These are phyloP conservation scores for Ectobius pallidus DNA, from an alignment of 2,888 invertebrate genomes.

Conservation along the genomic window DNA sequence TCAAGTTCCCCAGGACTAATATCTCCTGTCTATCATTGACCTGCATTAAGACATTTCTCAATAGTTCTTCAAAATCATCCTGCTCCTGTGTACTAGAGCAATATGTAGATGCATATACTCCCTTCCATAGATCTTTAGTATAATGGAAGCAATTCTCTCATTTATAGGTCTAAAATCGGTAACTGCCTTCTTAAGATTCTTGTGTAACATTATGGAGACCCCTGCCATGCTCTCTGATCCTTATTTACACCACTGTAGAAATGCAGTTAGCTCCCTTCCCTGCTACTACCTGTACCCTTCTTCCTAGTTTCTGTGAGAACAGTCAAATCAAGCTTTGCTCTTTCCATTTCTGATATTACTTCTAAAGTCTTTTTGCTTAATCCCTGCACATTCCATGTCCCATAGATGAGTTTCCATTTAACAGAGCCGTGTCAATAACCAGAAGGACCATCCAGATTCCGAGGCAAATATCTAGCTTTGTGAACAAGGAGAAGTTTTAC, in stretches of 20 bases:
- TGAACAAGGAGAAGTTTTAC: background rate
- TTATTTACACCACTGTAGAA: background rate
- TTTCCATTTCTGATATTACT: background rate
- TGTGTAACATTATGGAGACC: background rate
- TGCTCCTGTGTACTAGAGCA: background rate
- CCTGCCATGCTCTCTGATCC: background rate
- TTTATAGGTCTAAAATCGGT: background rate
- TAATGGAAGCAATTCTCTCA: background rate
- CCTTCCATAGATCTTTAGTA: background rate
- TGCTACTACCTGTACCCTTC: background rate
- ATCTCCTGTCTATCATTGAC: background rate
- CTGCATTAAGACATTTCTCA: background rate
- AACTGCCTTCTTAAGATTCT: background rate
- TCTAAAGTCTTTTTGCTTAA: background rate
- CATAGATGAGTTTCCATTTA: background rate
- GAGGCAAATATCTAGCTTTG: too few species aligned
- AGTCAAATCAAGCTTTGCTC: background rate
- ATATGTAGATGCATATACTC: background rate
- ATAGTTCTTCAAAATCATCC: too few species aligned
- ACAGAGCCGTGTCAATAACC: background rate
- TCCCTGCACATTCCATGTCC: background rate
- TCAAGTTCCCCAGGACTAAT: background rate
- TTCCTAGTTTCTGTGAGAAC: background rate
- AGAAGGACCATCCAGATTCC: background rate
- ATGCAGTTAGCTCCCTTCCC: background rate